These are phyloP conservation scores for Dallia pectoralis DNA, from an alignment of 2,797 vertebrate species.

Conservation along the genomic window DNA sequence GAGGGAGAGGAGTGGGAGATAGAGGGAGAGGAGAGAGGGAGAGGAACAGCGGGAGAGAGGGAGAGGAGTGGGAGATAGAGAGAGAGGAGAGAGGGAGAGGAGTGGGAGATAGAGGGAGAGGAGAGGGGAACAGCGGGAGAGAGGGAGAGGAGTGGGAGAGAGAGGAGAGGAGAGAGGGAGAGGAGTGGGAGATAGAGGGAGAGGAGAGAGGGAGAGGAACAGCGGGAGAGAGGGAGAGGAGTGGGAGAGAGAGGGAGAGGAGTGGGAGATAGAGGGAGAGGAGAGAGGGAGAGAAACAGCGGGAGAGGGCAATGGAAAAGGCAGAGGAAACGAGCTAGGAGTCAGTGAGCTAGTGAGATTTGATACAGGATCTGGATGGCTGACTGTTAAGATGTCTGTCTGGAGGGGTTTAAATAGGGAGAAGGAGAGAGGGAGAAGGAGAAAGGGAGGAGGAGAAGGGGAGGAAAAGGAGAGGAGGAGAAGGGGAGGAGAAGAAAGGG, in stretches of 20 bases:
- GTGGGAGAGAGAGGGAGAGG: neutral
- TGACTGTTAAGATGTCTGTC: conserved; percentile 1
- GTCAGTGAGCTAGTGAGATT: too few relatives aligned
- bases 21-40: neutral
- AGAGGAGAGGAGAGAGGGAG: neutral
- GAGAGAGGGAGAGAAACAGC: too few relatives aligned
- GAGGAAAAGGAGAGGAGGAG: neutral
- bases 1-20: too few relatives aligned
- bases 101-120: too few relatives aligned
- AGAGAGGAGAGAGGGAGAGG: neutral
- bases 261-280: conserved; percentile 19
- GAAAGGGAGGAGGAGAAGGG: neutral
- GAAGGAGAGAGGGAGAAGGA: neutral
- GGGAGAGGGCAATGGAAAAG: too few relatives aligned
- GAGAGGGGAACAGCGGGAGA: too few relatives aligned
- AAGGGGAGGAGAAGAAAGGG: neutral
- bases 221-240: neutral
- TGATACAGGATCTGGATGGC: conserved; percentile 8
- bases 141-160: neutral
- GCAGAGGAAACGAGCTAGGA: too few relatives aligned
- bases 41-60: neutral
- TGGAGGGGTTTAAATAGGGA: too few relatives aligned
- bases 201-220: conserved; percentile 20
- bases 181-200: neutral
- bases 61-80: neutral